Evolutionary conservation across 30 jellyfish, hydroid and myxozoan species (phyloP).

Genomic region (Cassiopea xamachana): DNA sequence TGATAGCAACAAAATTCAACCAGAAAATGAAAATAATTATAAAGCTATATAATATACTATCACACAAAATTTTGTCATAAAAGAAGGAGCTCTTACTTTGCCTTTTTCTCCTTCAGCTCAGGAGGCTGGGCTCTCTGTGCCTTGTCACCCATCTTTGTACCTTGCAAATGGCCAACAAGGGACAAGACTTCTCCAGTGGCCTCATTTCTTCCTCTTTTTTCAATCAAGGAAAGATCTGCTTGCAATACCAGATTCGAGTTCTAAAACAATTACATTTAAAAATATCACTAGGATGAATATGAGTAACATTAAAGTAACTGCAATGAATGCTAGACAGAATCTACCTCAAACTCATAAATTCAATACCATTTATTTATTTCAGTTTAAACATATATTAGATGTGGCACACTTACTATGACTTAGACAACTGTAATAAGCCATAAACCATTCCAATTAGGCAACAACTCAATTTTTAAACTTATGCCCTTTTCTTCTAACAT

Average conservation of each 20-base stretch:
- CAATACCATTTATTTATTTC: no score
- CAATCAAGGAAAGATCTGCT: slow-evolving; percentile 98
- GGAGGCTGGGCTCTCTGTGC: slow-evolving; percentile 88
- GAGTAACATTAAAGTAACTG: background rate
- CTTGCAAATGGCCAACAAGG: slow-evolving; percentile 88
- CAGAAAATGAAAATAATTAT: no score
- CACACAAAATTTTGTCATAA: no score
- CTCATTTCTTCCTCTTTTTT: slow-evolving; percentile 96
- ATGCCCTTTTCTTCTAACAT: no score
- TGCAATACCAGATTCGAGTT: slow-evolving; percentile 98
- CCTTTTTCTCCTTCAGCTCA: slow-evolving; percentile 82
- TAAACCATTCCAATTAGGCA: background rate
- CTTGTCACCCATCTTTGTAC: slow-evolving; percentile 98
- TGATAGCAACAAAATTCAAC: no score
- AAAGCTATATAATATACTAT: no score
- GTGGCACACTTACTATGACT: no score
- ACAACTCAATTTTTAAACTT: background rate
- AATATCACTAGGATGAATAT: background rate
- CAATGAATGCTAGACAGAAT: background rate
- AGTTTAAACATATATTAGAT: no score
- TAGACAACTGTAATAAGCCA: no score
- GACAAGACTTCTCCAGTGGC: slow-evolving; percentile 99
- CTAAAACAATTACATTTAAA: slow-evolving; percentile 42
- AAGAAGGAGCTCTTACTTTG: slow-evolving; percentile 65
- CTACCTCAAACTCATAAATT: background rate